Base-by-base conservation (phyloP, 2,113 vertebrate species). In the Calyptomena viridis region DNA sequence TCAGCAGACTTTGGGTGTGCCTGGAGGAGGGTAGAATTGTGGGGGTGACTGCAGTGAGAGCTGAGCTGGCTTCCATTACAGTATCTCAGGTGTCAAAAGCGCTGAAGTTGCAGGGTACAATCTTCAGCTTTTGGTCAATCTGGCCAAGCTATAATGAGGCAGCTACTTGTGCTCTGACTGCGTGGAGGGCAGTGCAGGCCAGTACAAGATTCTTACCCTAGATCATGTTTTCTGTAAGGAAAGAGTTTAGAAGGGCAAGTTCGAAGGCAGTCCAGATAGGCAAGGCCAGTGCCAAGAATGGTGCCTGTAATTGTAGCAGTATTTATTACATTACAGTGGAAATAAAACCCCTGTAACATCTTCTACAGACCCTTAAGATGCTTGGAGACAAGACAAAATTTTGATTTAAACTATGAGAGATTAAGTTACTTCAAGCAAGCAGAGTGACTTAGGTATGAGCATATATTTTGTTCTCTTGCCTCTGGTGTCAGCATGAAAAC, bases 41-140 rank as follows among this genome's bases (percentile, higher is more conserved):
- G 2, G 39, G 8, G 3, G 3, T 67, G 52, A 53, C 14, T 3
- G 3, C 0, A 2, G 28, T 7, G 78, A 20, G 30, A 71, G 12
- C 33, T 84, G 60, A 84, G 47, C 16, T 79, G 66, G 3, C 44
- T 87, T 55, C 53, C 35, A 16, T 52, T 27, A 12, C 17, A 50
- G 7, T 22, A 14, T 31, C 56, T 72, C 52, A 11, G 4, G 12
- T 72, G 44, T 42, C 40, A 56, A 28, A 24, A 40, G 17, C 44
- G 37, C 27, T 60, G 33, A 89, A 47, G 17, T 25, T 75, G 6
- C 27, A 46, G 33, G 6, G 22, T 63, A 30, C 10, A 77, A 49
- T 28, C 27, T 68, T 86, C 55, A 71, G 37, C 42, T 88, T 82
- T 88, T 90, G 27, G 30, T 88, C 25, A 63, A 64, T 33, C 6